phyloP scores from a whole-genome alignment of 2,888 invertebrate species.

The Hedya salicella region DNA sequence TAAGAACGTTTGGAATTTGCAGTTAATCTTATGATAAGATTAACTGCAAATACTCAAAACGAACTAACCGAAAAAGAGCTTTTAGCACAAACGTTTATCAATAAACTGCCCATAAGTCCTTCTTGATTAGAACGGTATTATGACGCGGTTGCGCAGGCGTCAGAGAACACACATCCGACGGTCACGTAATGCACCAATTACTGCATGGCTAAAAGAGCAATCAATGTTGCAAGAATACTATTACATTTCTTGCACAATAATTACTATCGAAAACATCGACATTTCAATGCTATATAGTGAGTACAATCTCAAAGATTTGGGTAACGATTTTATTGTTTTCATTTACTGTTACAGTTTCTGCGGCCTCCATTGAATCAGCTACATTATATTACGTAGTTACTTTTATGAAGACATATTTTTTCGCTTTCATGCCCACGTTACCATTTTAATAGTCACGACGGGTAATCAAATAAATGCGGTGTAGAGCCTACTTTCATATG shows the following conservation, averaged over 20 bases:
- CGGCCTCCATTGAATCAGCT: constrained; percentile 24
- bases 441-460: constrained; percentile 32
- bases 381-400: constrained; percentile 32
- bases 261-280: constrained; percentile 41
- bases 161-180: constrained; percentile 56
- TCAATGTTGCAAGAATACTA: constrained; percentile 48
- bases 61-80: neutral
- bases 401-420: constrained; percentile 16
- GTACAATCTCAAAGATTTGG: constrained; percentile 21
- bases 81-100: neutral
- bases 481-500: constrained; percentile 33
- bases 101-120: neutral
- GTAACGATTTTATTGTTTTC: constrained; percentile 37
- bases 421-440: constrained; percentile 23
- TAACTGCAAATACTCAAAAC: neutral
- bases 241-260: constrained; percentile 46
- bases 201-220: constrained; percentile 52
- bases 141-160: constrained; percentile 50
- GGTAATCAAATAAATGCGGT: constrained; percentile 30
- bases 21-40: constrained; percentile 9
- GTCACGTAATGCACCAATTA: constrained; percentile 75
- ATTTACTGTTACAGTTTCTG: constrained; percentile 9
- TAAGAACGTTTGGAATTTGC: neutral
- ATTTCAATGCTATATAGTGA: constrained; percentile 33
- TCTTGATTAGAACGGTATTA: constrained; percentile 8